phyloP scores from a whole-genome alignment of 2,888 invertebrate genomes.

The Athetis lepigone region DNA sequence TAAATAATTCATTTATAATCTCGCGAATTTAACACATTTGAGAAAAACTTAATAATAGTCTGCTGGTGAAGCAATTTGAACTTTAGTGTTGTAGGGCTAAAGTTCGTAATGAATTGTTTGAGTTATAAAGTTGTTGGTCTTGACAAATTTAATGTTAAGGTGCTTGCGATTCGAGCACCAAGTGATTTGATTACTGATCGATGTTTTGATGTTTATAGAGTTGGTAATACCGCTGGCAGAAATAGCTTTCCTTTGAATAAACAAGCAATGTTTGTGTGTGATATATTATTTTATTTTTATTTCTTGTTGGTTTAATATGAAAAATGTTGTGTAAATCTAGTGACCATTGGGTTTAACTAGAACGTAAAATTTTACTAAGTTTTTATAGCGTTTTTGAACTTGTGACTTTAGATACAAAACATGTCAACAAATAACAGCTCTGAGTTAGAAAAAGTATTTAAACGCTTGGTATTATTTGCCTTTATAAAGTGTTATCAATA shows the following conservation, averaged over 20 bases:
- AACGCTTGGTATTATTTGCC: too few species aligned
- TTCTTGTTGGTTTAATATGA: too few species aligned
- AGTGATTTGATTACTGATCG: constrained; percentile 75
- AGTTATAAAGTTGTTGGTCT: constrained; percentile 54
- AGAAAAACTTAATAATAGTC: constrained; percentile 31
- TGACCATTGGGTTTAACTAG: too few species aligned
- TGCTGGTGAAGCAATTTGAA: constrained; percentile 39
- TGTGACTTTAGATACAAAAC: too few species aligned
- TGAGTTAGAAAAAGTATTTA: too few species aligned
- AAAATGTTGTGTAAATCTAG: too few species aligned
- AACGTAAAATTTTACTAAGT: too few species aligned
- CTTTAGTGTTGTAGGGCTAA: constrained; percentile 42
- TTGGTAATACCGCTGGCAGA: constrained; percentile 26
- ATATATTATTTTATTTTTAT: too few species aligned
- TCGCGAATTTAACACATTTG: constrained; percentile 38
- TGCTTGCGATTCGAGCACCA: constrained; percentile 64
- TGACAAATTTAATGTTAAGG: constrained; percentile 77
- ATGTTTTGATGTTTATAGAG: constrained; percentile 54
- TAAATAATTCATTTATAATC: constrained; percentile 57
- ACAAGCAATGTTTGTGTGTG: not conserved
- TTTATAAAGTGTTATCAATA: too few species aligned
- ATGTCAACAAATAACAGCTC: too few species aligned
- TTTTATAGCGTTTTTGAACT: too few species aligned
- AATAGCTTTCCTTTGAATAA: not conserved
- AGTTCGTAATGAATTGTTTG: constrained; percentile 51